Conservation (phyloP, 2,888 invertebrate genomes). For the Cetonia aurata region DNA sequence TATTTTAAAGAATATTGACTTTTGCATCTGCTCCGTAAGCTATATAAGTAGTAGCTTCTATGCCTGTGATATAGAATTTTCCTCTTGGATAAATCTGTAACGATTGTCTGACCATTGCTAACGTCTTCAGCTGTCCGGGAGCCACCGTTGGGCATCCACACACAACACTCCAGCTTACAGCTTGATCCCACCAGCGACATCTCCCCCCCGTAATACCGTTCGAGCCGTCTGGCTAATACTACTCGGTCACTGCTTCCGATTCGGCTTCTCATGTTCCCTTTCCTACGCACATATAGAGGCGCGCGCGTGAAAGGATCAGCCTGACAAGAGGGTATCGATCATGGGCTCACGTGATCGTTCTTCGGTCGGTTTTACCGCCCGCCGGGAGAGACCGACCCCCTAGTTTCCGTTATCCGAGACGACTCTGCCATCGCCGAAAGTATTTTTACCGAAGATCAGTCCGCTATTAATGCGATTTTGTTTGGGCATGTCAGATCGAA, state of each 20-base stretch:
- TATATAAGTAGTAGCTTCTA: too few relatives aligned
- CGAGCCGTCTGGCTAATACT: background rate
- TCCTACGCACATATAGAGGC: background rate
- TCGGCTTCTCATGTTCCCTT: background rate
- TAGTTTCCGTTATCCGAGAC: background rate
- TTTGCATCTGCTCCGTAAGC: too few relatives aligned
- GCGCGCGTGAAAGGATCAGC: background rate
- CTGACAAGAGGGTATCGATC: background rate
- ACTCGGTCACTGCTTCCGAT: background rate
- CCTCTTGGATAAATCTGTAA: too few relatives aligned
- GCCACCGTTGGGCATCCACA: background rate
- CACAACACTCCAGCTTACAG: background rate
- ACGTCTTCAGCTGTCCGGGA: background rate
- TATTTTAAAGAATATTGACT: too few relatives aligned
- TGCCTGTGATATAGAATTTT: too few relatives aligned
- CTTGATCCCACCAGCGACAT: conserved; percentile 1
- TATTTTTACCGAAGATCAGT: conserved; percentile 2
- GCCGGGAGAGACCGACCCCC: too few relatives aligned
- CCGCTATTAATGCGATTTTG: conserved; percentile 30
- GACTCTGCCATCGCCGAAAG: background rate
- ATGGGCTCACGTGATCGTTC: too few relatives aligned
- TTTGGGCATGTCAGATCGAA: conserved; percentile 10
- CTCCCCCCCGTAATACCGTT: background rate
- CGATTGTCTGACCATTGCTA: too few relatives aligned
- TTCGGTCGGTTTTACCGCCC: too few relatives aligned